phyloP scores from a whole-genome alignment of 1,140 invertebrate genomes.

The Drosophila parvula region DNA sequence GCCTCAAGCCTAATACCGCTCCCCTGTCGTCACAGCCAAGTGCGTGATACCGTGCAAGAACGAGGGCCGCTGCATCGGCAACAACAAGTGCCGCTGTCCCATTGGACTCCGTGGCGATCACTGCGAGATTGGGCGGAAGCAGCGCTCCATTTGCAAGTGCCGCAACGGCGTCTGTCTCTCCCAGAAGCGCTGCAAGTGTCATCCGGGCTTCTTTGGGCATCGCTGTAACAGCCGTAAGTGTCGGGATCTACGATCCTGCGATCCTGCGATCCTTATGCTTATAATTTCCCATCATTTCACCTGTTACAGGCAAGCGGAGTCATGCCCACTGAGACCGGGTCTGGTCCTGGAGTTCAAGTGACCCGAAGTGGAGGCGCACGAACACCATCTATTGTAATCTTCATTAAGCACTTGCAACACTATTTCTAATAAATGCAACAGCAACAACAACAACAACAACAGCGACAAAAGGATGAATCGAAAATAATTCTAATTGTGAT shows the following conservation, averaged over 20 bases:
- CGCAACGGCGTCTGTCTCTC: slow-evolving; percentile 89
- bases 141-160: slow-evolving; percentile 89
- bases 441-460: slow-evolving; percentile 47
- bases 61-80: slow-evolving; percentile 91
- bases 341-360: background rate
- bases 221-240: slow-evolving; percentile 76
- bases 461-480: slow-evolving; percentile 47
- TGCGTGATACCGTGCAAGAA: slow-evolving; percentile 95
- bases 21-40: slow-evolving; percentile 87
- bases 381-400: slow-evolving; percentile 56
- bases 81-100: slow-evolving; percentile 93
- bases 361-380: slow-evolving; percentile 1
- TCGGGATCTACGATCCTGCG: too few relatives aligned
- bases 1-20: background rate
- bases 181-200: slow-evolving; percentile 87
- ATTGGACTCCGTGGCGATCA: slow-evolving; percentile 92
- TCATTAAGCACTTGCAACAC: slow-evolving; percentile 45
- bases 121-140: slow-evolving; percentile 91
- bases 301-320: slow-evolving; percentile 49
- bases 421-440: slow-evolving; percentile 51
- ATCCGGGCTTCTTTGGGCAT: slow-evolving; percentile 69
- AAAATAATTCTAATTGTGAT: slow-evolving; percentile 82
- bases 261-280: background rate
- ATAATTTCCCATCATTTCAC: background rate
- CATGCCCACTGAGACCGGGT: slow-evolving; percentile 43